A percentile compares a stretch with the other conserved stretches of the same genome.
Evolutionary conservation across 2,113 vertebrate species (phyloP).

Genomic region (Acanthisitta chloris): DNA sequence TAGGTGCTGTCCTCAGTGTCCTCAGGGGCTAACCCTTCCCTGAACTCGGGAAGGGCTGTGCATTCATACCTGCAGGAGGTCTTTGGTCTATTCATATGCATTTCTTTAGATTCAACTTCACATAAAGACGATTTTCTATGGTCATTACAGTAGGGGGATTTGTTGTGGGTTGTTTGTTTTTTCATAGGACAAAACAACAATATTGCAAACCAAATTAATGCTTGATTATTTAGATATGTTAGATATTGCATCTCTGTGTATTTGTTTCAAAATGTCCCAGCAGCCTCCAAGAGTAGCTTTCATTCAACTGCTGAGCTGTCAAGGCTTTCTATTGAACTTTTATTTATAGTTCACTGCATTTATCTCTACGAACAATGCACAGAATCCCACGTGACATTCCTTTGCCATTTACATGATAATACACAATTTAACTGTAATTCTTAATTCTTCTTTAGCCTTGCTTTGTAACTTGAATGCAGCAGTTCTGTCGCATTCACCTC

Average conservation of each 20-base stretch:
- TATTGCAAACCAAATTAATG: not conserved
- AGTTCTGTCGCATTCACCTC: not conserved
- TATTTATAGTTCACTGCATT: constrained; percentile 65
- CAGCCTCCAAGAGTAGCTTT: constrained; percentile 30
- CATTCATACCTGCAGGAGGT: not conserved
- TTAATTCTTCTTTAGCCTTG: constrained; percentile 8
- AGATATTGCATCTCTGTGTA: not conserved
- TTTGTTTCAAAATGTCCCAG: not conserved
- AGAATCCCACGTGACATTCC: constrained; percentile 48
- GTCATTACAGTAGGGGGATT: not conserved
- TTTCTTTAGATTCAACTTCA: not conserved
- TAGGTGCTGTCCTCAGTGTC: not conserved
- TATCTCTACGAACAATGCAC: constrained; percentile 54
- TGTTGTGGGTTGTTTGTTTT: not conserved
- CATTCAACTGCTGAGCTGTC: constrained; percentile 52
- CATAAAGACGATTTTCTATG: not conserved
- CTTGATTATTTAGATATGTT: not conserved
- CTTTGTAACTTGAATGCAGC: not conserved
- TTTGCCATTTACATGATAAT: constrained; percentile 59
- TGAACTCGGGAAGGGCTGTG: not conserved
- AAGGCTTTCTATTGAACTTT: constrained; percentile 63
- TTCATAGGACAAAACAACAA: not conserved
- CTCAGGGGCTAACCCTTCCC: accelerated
- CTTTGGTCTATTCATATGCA: not conserved
- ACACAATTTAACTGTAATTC: constrained; percentile 46